Evolutionary conservation across 2,888 invertebrate species (phyloP).

Genomic region (Tinea pellionella): DNA sequence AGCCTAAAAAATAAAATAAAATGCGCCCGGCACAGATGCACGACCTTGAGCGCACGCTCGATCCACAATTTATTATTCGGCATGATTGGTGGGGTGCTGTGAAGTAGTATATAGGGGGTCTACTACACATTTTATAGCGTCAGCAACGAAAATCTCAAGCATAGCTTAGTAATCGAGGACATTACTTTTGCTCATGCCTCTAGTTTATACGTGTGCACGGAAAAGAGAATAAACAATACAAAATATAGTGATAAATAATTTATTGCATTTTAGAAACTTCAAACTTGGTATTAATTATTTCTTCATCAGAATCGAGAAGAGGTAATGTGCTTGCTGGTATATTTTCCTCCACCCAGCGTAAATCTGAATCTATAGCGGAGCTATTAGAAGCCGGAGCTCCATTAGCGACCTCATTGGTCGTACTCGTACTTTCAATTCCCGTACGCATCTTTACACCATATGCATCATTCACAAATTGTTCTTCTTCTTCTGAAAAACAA

Average conservation of each 20-base stretch:
- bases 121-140: too few relatives aligned
- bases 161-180: too few relatives aligned
- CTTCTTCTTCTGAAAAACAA: conserved; percentile 75
- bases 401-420: not conserved
- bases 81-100: too few relatives aligned
- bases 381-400: not conserved
- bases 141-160: too few relatives aligned
- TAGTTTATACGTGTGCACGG: too few relatives aligned
- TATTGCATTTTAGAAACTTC: conserved; percentile 92
- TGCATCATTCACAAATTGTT: conserved; percentile 87
- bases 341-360: conserved; percentile 93
- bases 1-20: too few relatives aligned
- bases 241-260: conserved; percentile 15
- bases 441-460: conserved; percentile 85
- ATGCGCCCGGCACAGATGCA: too few relatives aligned
- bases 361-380: conserved; percentile 54
- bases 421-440: not conserved
- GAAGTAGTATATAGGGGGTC: too few relatives aligned
- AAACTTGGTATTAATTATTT: conserved; percentile 86
- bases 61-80: too few relatives aligned
- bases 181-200: too few relatives aligned
- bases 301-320: conserved; percentile 80
- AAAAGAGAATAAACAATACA: too few relatives aligned
- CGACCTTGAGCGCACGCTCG: too few relatives aligned
- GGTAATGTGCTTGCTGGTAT: conserved; percentile 83